Percentiles rank a stretch among this genome's conserved stretches.
phyloP scores from a whole-genome alignment of 2,113 vertebrate genomes.

The Macquaria ambigua region DNA sequence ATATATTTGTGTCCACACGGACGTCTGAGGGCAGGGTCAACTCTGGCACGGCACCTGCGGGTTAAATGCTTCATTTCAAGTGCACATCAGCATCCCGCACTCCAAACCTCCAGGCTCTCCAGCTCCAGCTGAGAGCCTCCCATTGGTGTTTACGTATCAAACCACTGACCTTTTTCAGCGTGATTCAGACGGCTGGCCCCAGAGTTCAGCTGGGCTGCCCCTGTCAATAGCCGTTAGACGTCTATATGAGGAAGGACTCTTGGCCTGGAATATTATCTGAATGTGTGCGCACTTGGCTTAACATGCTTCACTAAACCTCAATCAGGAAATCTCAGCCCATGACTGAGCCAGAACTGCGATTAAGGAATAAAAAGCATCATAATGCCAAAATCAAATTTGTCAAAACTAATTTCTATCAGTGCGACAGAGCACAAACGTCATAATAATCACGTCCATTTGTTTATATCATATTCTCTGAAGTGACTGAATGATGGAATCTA shows the following conservation, averaged over 20 bases:
- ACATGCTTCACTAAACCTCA: constrained; percentile 20
- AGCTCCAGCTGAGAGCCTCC: constrained; percentile 52
- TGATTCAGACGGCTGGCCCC: constrained; percentile 50
- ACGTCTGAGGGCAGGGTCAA: constrained; percentile 49
- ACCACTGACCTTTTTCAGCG: constrained; percentile 67
- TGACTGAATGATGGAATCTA: constrained; percentile 18
- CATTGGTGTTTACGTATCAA: constrained; percentile 54
- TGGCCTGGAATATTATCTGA: constrained; percentile 26
- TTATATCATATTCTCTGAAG: not conserved
- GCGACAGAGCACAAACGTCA: not conserved
- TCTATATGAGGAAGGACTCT: constrained; percentile 32
- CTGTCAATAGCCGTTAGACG: constrained; percentile 52
- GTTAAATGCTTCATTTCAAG: constrained; percentile 69
- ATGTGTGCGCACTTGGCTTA: constrained; percentile 8
- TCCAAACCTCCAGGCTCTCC: constrained; percentile 45
- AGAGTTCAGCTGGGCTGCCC: constrained; percentile 46
- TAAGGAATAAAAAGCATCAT: constrained; percentile 7
- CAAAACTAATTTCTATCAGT: constrained; percentile 15
- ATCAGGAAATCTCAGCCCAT: not conserved
- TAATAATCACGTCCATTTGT: constrained; percentile 8
- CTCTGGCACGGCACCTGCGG: not conserved
- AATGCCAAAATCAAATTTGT: constrained; percentile 9
- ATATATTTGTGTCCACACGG: constrained; percentile 43
- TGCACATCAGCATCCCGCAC: constrained; percentile 55
- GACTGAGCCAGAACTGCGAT: not conserved